Evolutionary conservation across 2,888 invertebrate genomes (phyloP), one percentile per base, ranked within the genome.

Genomic region (Sesamia inferens): DNA sequence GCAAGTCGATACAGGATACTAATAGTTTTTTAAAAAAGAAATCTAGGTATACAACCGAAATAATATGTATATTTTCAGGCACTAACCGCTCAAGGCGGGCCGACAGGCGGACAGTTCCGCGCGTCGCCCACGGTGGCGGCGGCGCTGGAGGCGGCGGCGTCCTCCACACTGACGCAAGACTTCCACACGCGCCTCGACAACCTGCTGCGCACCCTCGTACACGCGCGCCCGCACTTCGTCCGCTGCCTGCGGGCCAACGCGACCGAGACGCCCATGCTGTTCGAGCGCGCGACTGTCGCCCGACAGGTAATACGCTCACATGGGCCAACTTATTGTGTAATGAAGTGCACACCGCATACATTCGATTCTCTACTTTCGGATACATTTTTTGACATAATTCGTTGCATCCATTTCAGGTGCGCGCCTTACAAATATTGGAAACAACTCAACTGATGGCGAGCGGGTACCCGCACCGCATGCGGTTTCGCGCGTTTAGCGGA

Each of bases 361-460:
- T 13, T 48, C 5, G 16, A 63, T 47, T 24, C 7, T 22, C n/a
- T 13, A 5, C 47, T 8, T 5, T 13, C 47, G 16, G 13, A 39
- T 48, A 48, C 22, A 7, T 11, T 16, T 64, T 47, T 44, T 63
- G 10, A 64, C 14, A 1, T 64, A 24, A 16, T 11, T 14, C n/a
- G 24, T 22, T n/a, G 14, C 22, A 13, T 62, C 14, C 5, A 22
- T 79, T 78, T 1, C 89, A 95, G 96, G 98, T 99, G 79, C 97
- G 99, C 63, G 98, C 99, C 0, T 96, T 99, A 68, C 98, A 98
- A 93, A 98, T 99, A n/a, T 95, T 99, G 69, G 99, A 99, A 95
- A 99, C 99, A 59, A 99, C 99, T 24, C 99, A 99, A 93, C 96
- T 99, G 78, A 99, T 99, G 99, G 99, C 99, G 19, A 98, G 98